Evolutionary conservation across 1,140 invertebrate genomes (phyloP).

Genomic region (Diuraphis noxia): DNA sequence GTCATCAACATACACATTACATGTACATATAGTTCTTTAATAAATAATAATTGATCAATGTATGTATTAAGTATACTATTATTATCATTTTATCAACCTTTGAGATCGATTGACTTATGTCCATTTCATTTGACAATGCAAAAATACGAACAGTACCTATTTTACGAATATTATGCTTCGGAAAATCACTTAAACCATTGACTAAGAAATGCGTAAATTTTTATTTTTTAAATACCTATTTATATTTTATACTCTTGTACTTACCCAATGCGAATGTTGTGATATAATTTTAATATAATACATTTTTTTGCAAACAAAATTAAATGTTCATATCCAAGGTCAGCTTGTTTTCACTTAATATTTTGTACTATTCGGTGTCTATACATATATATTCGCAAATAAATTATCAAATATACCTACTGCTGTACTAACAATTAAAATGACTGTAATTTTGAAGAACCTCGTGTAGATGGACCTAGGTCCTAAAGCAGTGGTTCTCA

Average conservation of each 20-base stretch:
- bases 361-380: background rate
- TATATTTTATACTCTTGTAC: background rate
- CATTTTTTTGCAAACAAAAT: background rate
- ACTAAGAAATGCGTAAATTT: background rate
- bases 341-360: background rate
- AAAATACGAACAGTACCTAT: background rate
- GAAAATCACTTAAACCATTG: background rate
- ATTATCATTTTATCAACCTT: background rate
- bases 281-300: background rate
- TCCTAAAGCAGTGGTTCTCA: too few relatives aligned
- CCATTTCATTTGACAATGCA: background rate
- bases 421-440: background rate
- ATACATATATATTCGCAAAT: background rate
- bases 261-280: background rate
- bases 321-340: background rate
- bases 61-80: background rate
- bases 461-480: background rate
- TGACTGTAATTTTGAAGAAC: background rate
- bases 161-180: background rate
- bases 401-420: background rate
- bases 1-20: constrained; percentile 36
- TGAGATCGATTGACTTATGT: background rate
- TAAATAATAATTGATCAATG: background rate
- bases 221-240: background rate
- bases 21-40: background rate